Evolutionary conservation across 2,113 vertebrate genomes (phyloP).

Genomic region (Macrotus californicus): DNA sequence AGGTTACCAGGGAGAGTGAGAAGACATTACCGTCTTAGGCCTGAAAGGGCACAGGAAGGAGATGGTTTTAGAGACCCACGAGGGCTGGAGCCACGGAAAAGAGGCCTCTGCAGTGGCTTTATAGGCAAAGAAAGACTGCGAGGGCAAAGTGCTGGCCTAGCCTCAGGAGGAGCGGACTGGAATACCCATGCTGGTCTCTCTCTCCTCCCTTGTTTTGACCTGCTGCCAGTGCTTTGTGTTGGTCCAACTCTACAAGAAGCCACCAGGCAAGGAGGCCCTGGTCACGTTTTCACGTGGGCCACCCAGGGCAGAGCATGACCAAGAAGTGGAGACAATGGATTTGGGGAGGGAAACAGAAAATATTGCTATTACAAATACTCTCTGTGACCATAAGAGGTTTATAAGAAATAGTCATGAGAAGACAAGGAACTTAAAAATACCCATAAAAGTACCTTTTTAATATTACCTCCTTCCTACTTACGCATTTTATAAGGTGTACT

Average conservation of each 20-base stretch:
- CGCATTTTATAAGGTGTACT: neutral
- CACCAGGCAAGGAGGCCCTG: neutral
- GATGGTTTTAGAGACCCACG: neutral
- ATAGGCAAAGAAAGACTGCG: neutral
- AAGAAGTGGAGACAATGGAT: neutral
- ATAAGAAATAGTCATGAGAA: neutral
- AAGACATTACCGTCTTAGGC: neutral
- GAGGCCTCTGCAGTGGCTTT: neutral
- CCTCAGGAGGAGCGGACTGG: neutral
- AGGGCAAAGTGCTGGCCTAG: neutral
- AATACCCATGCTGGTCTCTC: neutral
- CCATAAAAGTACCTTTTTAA: neutral
- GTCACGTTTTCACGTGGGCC: neutral
- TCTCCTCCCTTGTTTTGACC: neutral
- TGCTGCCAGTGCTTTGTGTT: neutral
- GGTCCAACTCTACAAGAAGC: neutral
- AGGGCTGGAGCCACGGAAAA: neutral
- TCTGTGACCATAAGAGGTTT: neutral
- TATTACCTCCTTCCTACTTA: neutral
- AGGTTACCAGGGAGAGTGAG: neutral
- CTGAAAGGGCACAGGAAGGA: neutral
- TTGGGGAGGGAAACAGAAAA: neutral
- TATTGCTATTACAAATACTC: neutral
- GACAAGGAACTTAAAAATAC: conserved; percentile 6
- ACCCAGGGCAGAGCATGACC: neutral